Conservation (phyloP, 2,797 vertebrate genomes). For the Amblyopsis hoosieri region DNA sequence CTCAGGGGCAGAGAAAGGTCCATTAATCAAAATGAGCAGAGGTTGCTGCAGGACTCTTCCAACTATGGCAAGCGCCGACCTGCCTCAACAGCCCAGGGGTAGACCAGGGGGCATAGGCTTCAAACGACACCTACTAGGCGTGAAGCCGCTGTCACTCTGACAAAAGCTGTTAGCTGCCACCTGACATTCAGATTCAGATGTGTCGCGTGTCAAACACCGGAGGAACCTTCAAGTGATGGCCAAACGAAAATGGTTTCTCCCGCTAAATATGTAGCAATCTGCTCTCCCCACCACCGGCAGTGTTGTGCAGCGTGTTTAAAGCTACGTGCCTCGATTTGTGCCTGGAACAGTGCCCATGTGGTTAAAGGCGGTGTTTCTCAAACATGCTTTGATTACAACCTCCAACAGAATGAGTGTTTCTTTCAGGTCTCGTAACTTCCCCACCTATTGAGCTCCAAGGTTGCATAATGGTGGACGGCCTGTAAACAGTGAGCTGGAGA, state of each 20-base stretch:
- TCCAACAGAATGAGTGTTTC: too few relatives aligned
- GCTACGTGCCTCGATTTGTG: background rate
- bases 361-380: too few relatives aligned
- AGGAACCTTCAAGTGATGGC: conserved; percentile 34
- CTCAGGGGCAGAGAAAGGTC: conserved; percentile 82
- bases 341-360: too few relatives aligned
- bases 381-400: too few relatives aligned
- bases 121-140: conserved; percentile 35
- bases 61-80: conserved; percentile 60
- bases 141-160: conserved; percentile 48
- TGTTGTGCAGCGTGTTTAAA: conserved; percentile 13
- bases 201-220: conserved; percentile 23
- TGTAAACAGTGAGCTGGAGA: too few relatives aligned
- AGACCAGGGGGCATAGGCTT: conserved; percentile 50
- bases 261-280: conserved; percentile 46
- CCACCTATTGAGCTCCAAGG: too few relatives aligned
- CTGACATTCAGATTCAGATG: conserved; percentile 28
- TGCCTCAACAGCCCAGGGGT: conserved; percentile 55
- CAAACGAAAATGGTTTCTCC: conserved; percentile 41
- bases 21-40: conserved; percentile 83
- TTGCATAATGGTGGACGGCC: too few relatives aligned
- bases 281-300: conserved; percentile 30
- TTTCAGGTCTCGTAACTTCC: too few relatives aligned
- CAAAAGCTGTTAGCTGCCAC: conserved; percentile 31
- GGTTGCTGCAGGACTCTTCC: conserved; percentile 63